A percentile compares a stretch with the other conserved stretches of the same genome.
phyloP scores from a whole-genome alignment of 2,797 vertebrate species.

The Gorsachius magnificus region DNA sequence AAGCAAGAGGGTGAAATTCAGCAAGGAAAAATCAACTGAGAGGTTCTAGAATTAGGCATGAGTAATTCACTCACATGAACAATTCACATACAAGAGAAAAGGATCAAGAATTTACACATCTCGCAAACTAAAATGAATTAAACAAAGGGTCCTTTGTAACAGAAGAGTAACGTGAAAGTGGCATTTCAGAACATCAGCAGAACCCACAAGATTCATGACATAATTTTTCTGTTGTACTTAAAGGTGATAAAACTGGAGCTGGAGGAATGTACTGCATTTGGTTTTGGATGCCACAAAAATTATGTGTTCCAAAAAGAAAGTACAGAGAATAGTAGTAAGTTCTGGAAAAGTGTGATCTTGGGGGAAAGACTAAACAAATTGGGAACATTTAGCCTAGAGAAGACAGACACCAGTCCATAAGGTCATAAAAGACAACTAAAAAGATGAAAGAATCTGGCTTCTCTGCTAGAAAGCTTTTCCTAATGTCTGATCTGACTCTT shows the following conservation, averaged over 20 bases:
- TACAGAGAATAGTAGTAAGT: background rate
- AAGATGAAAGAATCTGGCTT: background rate
- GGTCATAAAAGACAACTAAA: background rate
- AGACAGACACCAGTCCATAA: background rate
- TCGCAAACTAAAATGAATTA: background rate
- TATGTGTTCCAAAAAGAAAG: background rate
- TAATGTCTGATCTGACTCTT: background rate
- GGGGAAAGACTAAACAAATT: background rate
- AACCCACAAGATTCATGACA: background rate
- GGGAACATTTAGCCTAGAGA: background rate
- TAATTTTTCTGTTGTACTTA: background rate
- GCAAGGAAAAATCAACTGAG: background rate
- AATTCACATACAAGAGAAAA: background rate
- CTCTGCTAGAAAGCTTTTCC: background rate
- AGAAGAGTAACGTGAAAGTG: background rate
- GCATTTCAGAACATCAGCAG: background rate
- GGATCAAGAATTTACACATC: background rate
- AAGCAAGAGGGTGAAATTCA: background rate
- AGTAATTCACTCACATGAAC: background rate
- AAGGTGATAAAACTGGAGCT: background rate
- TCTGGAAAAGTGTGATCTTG: background rate
- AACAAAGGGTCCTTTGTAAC: background rate
- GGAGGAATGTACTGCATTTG: background rate
- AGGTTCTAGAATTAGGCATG: background rate
- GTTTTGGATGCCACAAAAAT: background rate